Conservation (phyloP, 2,797 vertebrate species). For the Dryobates pubescens region DNA sequence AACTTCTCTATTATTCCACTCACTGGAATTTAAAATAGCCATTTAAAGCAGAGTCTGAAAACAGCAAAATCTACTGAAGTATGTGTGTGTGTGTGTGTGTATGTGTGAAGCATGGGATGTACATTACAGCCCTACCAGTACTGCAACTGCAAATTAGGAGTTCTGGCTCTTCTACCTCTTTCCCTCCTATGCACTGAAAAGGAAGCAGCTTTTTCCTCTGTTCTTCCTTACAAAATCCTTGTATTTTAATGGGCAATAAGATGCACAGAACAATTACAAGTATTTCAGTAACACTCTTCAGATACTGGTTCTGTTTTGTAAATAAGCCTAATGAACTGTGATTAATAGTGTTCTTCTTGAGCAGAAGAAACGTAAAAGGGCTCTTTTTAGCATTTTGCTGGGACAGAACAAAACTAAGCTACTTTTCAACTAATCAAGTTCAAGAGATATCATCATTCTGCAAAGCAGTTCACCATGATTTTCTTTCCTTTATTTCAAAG, state of each 20-base stretch:
- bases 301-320: slow-evolving; percentile 72
- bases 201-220: not conserved
- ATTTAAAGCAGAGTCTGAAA: slow-evolving; percentile 68
- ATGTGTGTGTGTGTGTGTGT: too few species aligned
- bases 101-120: not conserved
- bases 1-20: slow-evolving; percentile 75
- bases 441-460: not conserved
- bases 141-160: not conserved
- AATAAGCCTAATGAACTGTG: slow-evolving; percentile 77
- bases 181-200: not conserved
- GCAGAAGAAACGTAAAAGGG: slow-evolving; percentile 55
- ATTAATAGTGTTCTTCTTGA: slow-evolving; percentile 66
- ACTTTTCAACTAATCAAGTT: slow-evolving; percentile 47
- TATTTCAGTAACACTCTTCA: slow-evolving; percentile 72
- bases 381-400: slow-evolving; percentile 71
- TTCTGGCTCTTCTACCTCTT: not conserved
- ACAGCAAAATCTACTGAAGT: slow-evolving; percentile 24
- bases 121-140: not conserved
- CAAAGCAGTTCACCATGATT: not conserved
- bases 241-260: slow-evolving; percentile 48
- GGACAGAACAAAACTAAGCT: slow-evolving; percentile 53
- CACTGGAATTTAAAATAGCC: slow-evolving; percentile 75
- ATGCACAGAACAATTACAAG: slow-evolving; percentile 59
- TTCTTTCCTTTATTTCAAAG: not conserved
- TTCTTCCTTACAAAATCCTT: slow-evolving; percentile 53